Evolutionary conservation across 1,140 invertebrate genomes (phyloP).

Genomic region (Chironomus tepperi): DNA sequence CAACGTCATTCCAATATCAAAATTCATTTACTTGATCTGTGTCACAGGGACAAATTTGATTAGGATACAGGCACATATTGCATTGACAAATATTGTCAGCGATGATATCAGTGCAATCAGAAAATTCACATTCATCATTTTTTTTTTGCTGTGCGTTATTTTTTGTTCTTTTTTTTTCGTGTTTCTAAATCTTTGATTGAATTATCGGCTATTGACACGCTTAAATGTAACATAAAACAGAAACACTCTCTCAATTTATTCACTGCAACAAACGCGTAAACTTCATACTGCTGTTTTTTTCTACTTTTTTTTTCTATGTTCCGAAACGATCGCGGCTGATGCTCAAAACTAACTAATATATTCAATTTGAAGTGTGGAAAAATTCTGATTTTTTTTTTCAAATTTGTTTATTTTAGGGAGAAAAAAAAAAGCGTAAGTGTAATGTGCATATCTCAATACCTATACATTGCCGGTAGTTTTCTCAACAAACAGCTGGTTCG

Average conservation of each 20-base stretch:
- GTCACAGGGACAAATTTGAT: neutral
- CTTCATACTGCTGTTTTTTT: too few species aligned
- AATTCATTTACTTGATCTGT: neutral
- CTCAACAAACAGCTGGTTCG: neutral
- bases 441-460: neutral
- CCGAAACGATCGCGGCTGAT: neutral
- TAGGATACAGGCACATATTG: neutral
- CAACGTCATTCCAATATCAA: too few species aligned
- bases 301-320: neutral
- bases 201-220: neutral
- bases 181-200: neutral
- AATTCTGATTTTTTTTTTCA: neutral
- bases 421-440: constrained; percentile 5
- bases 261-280: neutral
- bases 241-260: neutral
- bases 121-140: constrained; percentile 13
- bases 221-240: neutral
- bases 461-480: neutral
- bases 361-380: neutral
- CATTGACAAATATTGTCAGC: neutral
- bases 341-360: neutral
- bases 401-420: constrained; percentile 13
- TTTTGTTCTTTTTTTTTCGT: neutral
- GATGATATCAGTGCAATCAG: constrained; percentile 13
- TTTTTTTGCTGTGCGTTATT: neutral